Evolutionary conservation across 2,888 invertebrate genomes (phyloP), one percentile per base, ranked within the genome.

Genomic region (Crepidodera aurea): DNA sequence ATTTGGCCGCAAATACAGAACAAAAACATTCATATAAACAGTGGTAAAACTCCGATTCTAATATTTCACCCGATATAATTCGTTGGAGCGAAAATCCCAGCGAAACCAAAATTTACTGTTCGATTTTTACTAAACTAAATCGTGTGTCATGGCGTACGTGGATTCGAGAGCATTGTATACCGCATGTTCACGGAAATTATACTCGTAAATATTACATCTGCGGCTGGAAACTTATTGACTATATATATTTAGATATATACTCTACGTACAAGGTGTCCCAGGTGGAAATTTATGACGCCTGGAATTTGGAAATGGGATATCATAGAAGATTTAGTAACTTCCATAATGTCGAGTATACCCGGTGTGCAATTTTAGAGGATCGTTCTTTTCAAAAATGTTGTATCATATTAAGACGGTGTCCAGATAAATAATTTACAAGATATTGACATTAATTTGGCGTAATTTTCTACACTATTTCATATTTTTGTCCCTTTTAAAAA

Each of bases 121-220:
- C 48, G 46, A 60, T 64, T 60, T 64, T 64, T 64, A 15, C 39
- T 48, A 51, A 56, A 60, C 63, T 54, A 59, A 13, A 48, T 46
- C 63, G 50, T 60, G 13, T 60, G 39, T 60, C 60, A 59, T 58
- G 57, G 10, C 44, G 15, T 60, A 59, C 51, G 51, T 54, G 40
- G 42, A 18, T 50, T 29, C 18, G 59, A 53, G 57, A 59, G 50
- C 55, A 64, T 66, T 60, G 61, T 60, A 50, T 60, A 62, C 56
- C 56, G 53, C 56, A 61, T 59, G 63, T 66, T 60, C 54, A 53
- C 54, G 67, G 67, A 65, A 65, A 67, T 67, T 67, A 67, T 51
- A 60, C 39, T 63, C 67, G 60, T 67, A 67, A 67, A 65, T 67
- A 65, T 60, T 60, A 60, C 62, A 65, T 65, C 66, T 62, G 51